Base-by-base conservation (phyloP, 2,888 invertebrate genomes). In the Anthrax anthrax region DNA sequence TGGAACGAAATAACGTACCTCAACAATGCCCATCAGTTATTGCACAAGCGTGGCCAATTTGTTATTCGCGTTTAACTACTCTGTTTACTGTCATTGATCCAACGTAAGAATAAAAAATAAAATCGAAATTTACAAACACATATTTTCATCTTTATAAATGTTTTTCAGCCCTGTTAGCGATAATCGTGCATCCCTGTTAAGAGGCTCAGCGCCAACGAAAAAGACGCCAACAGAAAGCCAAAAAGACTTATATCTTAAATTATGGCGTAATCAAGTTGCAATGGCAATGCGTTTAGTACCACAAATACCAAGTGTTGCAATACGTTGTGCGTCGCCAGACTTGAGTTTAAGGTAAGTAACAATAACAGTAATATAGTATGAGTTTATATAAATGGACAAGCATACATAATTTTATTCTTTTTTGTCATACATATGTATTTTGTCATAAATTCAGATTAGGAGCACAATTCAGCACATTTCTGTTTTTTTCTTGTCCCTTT, bases 211-310 rank as follows among this genome's bases (percentile, higher is more conserved):
- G 1, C 76, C 89, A 6, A 83, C 89, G 0, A 81, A 90, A 59
- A 94, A 94, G 63, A 85, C 90, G 10, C 82, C 91, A 46, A 90
- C 88, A 55, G 96, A 96, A 69, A 65, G 67, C 43, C 68, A 69
- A 58, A 75, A 92, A 55, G 96, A 96, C 64, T 81, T 89, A 32
- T 94, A 96, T 67, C 81, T 97, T 74, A 90, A 90, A 68, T 78
- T 98, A 19, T 99, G 98, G 96, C 87, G 92, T 63, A 96, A 96
- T 72, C 96, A 97, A 70, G 80, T 95, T 57, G 89, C 91, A 16
- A 87, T 96, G 73, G 94, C 94, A 9, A 98, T 96, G 72, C 79
- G 94, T 44, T 85, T 98, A 40, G 94, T 95, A 6, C 97, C 96
- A 13, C 87, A 91, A 19, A 84, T 86, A 50, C 85, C 88, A 1